These are phyloP conservation scores for Punctoribates punctum DNA, from an alignment of 2,888 invertebrate genomes.

Conservation along the genomic window DNA sequence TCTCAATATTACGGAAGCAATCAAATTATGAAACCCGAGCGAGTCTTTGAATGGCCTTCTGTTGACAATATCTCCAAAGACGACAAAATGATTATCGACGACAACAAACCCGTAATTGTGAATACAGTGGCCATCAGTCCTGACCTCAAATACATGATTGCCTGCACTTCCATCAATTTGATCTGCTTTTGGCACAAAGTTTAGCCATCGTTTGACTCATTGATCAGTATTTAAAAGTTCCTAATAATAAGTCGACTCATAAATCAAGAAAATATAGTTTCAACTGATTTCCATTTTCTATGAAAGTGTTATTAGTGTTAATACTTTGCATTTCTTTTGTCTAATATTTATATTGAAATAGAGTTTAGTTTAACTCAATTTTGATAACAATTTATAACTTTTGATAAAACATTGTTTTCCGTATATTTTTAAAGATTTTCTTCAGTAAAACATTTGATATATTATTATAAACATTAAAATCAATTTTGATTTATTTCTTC, in stretches of 20 bases:
- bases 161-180: conserved; percentile 18
- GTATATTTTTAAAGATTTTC: neutral
- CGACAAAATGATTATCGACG: neutral
- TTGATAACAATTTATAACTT: too few relatives aligned
- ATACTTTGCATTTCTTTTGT: too few relatives aligned
- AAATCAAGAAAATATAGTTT: too few relatives aligned
- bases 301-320: too few relatives aligned
- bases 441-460: neutral
- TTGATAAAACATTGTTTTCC: too few relatives aligned
- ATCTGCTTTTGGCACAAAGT: conserved; percentile 10
- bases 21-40: neutral
- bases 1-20: neutral
- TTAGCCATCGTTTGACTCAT: neutral
- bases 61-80: neutral
- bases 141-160: conserved; percentile 12
- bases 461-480: neutral
- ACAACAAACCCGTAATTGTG: conserved; percentile 6
- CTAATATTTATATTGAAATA: too few relatives aligned
- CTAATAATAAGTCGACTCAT: too few relatives aligned
- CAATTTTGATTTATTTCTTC: neutral
- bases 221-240: neutral
- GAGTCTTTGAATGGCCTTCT: neutral
- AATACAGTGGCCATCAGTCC: conserved; percentile 6
- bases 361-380: too few relatives aligned
- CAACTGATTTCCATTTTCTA: too few relatives aligned